Percentiles rank a stretch among this genome's conserved stretches.
phyloP scores from a whole-genome alignment of 2,888 invertebrate genomes.

The Tenodera sinensis region DNA sequence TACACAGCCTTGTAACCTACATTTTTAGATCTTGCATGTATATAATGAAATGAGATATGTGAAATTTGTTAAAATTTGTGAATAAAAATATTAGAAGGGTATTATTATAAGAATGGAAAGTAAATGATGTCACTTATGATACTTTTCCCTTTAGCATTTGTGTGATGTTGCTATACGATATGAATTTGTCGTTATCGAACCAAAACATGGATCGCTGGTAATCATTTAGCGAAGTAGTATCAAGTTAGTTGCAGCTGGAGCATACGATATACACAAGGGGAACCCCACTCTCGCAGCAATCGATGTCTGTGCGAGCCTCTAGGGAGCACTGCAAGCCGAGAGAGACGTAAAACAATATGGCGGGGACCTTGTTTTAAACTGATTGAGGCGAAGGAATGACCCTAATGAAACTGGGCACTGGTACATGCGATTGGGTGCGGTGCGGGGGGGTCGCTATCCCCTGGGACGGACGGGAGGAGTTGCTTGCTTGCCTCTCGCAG shows the following conservation, averaged over 20 bases:
- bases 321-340: slow-evolving; percentile 15
- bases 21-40: no score
- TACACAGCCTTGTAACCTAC: no score
- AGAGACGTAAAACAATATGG: slow-evolving; percentile 33
- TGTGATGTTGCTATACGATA: no score
- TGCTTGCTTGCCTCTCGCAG: not conserved
- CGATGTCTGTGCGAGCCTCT: slow-evolving; percentile 27
- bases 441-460: not conserved
- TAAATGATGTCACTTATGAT: no score
- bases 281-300: slow-evolving; percentile 25
- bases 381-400: slow-evolving; percentile 31
- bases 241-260: slow-evolving; percentile 26
- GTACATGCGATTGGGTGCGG: slow-evolving; percentile 20
- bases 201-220: not conserved
- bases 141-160: no score
- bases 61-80: no score
- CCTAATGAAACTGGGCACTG: slow-evolving; percentile 29
- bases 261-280: slow-evolving; percentile 20
- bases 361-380: slow-evolving; percentile 30
- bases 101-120: no score
- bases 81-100: no score
- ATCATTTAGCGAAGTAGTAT: slow-evolving; percentile 26
- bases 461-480: not conserved
- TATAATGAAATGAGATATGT: no score
- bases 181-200: not conserved